A percentile compares a stretch with the other conserved stretches of the same genome.
Conservation (phyloP, 2,888 invertebrate genomes). For the Epinotia bilunana region DNA sequence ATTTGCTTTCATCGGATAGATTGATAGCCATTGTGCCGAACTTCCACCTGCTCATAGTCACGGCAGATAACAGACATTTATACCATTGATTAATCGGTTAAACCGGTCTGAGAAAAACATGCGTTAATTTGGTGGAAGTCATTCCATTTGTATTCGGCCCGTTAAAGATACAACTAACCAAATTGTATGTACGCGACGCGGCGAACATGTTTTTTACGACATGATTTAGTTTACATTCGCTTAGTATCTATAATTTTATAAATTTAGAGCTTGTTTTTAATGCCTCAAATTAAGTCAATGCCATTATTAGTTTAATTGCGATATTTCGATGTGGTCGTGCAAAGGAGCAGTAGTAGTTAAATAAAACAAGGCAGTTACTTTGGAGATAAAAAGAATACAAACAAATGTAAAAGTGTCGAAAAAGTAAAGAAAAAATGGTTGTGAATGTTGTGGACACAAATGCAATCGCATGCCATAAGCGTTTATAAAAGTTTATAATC, state of each 20-base stretch:
- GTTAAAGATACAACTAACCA: slow-evolving; percentile 22
- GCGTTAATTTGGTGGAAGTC: slow-evolving; percentile 40
- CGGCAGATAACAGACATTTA: slow-evolving; percentile 29
- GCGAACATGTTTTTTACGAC: slow-evolving; percentile 4
- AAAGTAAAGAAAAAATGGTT: too few relatives aligned
- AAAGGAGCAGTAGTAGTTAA: too few relatives aligned
- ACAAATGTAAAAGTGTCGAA: too few relatives aligned
- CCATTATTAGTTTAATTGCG: too few relatives aligned
- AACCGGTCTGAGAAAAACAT: slow-evolving; percentile 41
- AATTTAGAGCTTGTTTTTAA: too few relatives aligned
- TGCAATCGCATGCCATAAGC: neutral
- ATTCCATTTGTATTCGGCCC: slow-evolving; percentile 37
- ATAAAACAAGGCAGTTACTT: too few relatives aligned
- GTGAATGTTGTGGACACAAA: neutral
- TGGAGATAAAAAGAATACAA: too few relatives aligned
- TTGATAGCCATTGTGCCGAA: slow-evolving; percentile 20
- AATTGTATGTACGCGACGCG: neutral
- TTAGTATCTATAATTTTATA: neutral
- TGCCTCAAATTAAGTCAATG: too few relatives aligned
- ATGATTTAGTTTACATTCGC: neutral
- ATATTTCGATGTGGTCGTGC: neutral
- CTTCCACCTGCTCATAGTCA: slow-evolving; percentile 39
- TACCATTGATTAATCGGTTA: slow-evolving; percentile 38
- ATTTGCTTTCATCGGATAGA: slow-evolving; percentile 11
- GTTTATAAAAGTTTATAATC: neutral